A percentile compares a stretch with the other conserved stretches of the same genome.
phyloP scores from a whole-genome alignment of 2,888 invertebrate species.

The Xestia sexstrigata region DNA sequence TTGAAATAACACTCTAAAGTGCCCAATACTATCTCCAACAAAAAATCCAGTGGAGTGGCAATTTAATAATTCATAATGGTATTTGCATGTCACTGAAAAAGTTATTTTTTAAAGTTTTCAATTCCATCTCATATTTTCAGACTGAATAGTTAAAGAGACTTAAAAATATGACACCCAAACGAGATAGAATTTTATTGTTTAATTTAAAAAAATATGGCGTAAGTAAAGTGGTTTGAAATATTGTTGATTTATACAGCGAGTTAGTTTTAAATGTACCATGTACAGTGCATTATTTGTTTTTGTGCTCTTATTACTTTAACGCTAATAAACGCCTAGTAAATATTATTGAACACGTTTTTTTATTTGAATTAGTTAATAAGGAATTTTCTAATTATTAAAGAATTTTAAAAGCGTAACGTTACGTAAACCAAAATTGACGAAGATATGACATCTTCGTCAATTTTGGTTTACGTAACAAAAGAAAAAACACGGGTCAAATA shows the following conservation, averaged over 20 bases:
- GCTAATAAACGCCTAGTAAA: not conserved
- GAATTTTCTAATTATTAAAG: not conserved
- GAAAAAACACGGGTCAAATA: too few species aligned
- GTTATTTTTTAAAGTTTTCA: conserved; percentile 23
- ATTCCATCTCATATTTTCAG: conserved; percentile 34
- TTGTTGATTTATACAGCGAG: conserved; percentile 39
- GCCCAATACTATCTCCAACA: not conserved
- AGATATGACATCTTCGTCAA: too few species aligned
- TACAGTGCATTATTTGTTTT: not conserved
- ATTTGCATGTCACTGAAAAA: conserved; percentile 47
- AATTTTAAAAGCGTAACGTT: too few species aligned
- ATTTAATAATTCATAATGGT: conserved; percentile 42
- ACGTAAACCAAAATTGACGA: too few species aligned
- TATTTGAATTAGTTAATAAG: not conserved
- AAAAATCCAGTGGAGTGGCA: too few species aligned
- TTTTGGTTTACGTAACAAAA: too few species aligned
- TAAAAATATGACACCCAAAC: conserved; percentile 27
- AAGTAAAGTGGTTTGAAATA: conserved; percentile 42
- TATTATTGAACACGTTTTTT: not conserved
- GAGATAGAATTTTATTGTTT: conserved; percentile 24
- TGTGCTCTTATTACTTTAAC: not conserved
- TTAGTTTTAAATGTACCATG: not conserved
- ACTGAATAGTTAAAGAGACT: conserved; percentile 29
- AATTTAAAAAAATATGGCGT: conserved; percentile 18
- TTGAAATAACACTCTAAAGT: conserved; percentile 27